Percentiles rank a stretch among this genome's conserved stretches.
Evolutionary conservation across 2,888 invertebrate genomes (phyloP).

Genomic region (Biston stratarius): DNA sequence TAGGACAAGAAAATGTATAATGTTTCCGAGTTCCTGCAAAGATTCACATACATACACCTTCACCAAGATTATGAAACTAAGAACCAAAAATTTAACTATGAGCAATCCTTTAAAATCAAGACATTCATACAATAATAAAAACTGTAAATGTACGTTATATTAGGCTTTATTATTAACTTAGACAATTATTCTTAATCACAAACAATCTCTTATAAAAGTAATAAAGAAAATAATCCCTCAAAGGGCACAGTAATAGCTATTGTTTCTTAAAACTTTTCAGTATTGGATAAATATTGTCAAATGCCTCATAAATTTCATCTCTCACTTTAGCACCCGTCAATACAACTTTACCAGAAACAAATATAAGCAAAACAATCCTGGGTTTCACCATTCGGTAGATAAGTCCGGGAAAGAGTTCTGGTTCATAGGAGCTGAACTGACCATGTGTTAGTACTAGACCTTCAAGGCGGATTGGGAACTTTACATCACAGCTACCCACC

Average conservation of each 20-base stretch:
- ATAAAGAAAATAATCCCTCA: background rate
- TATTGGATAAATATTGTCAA: constrained; percentile 98
- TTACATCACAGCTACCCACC: constrained; percentile 92
- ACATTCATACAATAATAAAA: too few relatives aligned
- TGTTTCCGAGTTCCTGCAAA: too few relatives aligned
- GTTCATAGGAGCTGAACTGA: constrained; percentile 96
- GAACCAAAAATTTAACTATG: too few relatives aligned
- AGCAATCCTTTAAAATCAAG: too few relatives aligned
- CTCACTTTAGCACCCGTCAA: constrained; percentile 98
- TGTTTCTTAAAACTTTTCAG: constrained; percentile 97
- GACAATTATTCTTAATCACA: constrained; percentile 11
- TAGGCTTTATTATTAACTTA: constrained; percentile 14
- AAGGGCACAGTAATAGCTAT: constrained; percentile 6
- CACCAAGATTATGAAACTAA: too few relatives aligned
- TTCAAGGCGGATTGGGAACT: constrained; percentile 91
- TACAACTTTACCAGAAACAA: constrained; percentile 99
- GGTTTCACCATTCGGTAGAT: constrained; percentile 99
- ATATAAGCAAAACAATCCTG: constrained; percentile 97
- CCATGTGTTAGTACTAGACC: constrained; percentile 91
- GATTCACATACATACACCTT: too few relatives aligned
- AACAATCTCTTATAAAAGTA: constrained; percentile 18
- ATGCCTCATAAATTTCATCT: constrained; percentile 97
- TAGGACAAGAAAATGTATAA: too few relatives aligned
- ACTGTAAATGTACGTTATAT: background rate
- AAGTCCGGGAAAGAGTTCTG: constrained; percentile 98